Conservation (phyloP, 1,140 invertebrate genomes). For the Scylla paramamosain region DNA sequence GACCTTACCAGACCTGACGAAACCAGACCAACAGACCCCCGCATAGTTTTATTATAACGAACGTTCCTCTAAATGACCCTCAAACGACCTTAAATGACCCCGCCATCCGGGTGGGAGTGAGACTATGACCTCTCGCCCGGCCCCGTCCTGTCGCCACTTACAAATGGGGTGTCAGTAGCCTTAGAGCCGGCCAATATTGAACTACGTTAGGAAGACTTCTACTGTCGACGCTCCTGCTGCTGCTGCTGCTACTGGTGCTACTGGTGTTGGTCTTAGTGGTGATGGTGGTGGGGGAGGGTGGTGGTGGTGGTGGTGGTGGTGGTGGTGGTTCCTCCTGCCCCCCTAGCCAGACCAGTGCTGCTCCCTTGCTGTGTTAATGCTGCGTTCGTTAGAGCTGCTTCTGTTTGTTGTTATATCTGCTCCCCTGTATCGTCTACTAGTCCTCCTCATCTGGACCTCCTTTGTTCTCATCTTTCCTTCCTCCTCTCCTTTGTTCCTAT, state of each 20-base stretch:
- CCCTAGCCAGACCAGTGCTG: neutral
- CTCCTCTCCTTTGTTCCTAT: neutral
- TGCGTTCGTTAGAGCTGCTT: neutral
- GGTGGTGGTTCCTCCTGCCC: neutral
- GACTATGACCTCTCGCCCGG: conserved; percentile 65
- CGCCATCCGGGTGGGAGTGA: conserved; percentile 60
- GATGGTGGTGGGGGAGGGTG: neutral
- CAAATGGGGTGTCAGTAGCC: conserved; percentile 76
- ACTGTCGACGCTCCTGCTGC: conserved; percentile 58
- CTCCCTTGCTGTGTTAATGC: conserved; percentile 8
- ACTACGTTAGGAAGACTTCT: conserved; percentile 75
- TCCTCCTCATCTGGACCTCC: neutral
- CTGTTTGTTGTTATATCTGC: neutral
- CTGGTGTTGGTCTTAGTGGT: neutral
- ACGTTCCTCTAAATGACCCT: conserved; percentile 62
- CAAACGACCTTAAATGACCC: conserved; percentile 73
- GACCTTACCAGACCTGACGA: neutral
- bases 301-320: neutral
- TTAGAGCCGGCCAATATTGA: conserved; percentile 74
- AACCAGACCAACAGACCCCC: neutral
- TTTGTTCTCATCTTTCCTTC: conserved; percentile 7
- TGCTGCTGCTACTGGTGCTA: conserved; percentile 7
- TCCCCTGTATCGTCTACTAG: neutral
- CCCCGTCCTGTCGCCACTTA: conserved; percentile 73
- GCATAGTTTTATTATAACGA: conserved; percentile 62